phyloP scores from a whole-genome alignment of 2,113 vertebrate species.

The Hipposideros armiger region DNA sequence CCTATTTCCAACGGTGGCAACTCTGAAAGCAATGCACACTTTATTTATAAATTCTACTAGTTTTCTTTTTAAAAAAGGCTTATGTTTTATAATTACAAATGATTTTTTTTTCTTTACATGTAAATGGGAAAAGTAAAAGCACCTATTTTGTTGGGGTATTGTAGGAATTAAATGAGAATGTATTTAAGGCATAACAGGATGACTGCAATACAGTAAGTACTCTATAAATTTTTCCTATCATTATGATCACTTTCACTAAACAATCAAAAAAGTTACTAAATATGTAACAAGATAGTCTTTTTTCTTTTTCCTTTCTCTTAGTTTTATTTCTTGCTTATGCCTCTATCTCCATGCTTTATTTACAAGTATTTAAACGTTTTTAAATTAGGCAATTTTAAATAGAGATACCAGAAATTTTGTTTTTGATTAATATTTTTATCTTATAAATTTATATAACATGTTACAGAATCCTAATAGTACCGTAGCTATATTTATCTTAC shows the following conservation, averaged over 20 bases:
- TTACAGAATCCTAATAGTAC: background rate
- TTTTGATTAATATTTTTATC: background rate
- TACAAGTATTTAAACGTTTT: background rate
- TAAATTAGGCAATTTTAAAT: constrained; percentile 9
- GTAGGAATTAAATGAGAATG: background rate
- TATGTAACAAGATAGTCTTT: background rate
- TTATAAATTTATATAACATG: background rate
- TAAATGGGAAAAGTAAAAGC: background rate
- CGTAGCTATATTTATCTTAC: background rate
- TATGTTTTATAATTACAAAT: background rate
- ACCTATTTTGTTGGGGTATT: background rate
- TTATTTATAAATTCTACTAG: background rate
- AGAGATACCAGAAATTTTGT: background rate
- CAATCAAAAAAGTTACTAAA: background rate
- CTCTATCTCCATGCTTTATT: background rate
- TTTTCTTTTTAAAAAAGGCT: background rate
- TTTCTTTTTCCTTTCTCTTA: background rate
- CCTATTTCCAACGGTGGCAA: background rate
- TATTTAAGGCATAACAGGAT: background rate
- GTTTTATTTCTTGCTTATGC: background rate
- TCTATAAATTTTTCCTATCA: background rate
- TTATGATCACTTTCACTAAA: background rate
- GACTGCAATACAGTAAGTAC: background rate
- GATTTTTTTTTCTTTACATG: background rate
- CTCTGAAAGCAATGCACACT: background rate